Percentiles rank a stretch among this genome's conserved stretches.
Conservation (phyloP, 1,140 invertebrate species). For the Pollicipes pollicipes region DNA sequence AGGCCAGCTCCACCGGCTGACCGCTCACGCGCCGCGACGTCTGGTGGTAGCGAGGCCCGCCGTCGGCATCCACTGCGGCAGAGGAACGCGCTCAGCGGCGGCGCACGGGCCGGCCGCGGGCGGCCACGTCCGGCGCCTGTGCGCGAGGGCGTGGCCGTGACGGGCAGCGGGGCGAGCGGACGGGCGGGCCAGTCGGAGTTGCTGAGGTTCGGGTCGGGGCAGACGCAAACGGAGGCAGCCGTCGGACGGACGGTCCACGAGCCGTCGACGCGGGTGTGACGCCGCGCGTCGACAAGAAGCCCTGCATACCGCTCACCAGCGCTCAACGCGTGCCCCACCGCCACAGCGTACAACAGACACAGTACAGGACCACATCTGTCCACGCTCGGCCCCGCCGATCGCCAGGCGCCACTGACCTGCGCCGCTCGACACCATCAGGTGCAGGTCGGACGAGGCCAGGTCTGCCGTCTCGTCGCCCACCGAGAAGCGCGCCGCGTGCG, state of each 20-base stretch:
- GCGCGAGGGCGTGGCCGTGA: no score
- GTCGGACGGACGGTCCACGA: no score
- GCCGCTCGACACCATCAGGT: constrained; percentile 54
- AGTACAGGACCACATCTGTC: constrained; percentile 20
- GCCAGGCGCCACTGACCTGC: constrained; percentile 19
- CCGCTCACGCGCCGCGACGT: constrained; percentile 42
- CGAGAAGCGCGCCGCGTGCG: constrained; percentile 39
- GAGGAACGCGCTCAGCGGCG: no score
- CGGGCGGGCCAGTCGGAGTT: no score
- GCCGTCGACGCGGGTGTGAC: constrained; percentile 9
- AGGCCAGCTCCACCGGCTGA: constrained; percentile 27
- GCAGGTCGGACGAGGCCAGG: constrained; percentile 46
- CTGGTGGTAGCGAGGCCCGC: constrained; percentile 42
- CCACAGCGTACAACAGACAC: constrained; percentile 26
- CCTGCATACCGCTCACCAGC: no score
- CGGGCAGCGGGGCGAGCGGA: no score
- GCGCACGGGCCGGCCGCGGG: no score
- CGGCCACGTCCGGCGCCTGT: no score
- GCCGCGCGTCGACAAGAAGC: constrained; percentile 23
- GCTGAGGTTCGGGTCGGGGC: no score
- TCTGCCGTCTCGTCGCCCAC: constrained; percentile 46
- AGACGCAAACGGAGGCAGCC: no score
- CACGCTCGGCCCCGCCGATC: no score
- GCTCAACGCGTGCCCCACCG: constrained; percentile 3
- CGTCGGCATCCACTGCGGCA: constrained; percentile 33